phyloP scores from a whole-genome alignment of 2,888 invertebrate species.

The Lasius platythorax region DNA sequence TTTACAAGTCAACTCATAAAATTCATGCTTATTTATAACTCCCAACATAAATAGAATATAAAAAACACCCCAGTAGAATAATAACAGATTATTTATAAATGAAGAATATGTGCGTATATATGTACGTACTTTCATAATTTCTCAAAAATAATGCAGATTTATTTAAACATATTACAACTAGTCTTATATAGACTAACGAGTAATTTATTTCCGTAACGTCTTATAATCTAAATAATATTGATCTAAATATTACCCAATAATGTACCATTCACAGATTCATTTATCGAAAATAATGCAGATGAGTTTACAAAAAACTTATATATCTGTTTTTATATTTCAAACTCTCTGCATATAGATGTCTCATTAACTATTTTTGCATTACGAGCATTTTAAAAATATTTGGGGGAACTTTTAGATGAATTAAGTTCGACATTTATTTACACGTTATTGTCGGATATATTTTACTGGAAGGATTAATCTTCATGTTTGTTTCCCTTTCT shows the following conservation, averaged over 20 bases:
- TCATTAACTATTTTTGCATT: background rate
- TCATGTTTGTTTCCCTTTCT: background rate
- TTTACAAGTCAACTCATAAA: background rate
- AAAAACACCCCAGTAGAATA: background rate
- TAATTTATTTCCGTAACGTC: background rate
- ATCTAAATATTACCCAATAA: background rate
- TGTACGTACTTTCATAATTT: background rate
- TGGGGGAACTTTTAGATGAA: no score
- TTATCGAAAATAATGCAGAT: background rate
- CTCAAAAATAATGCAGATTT: background rate
- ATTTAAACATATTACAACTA: background rate
- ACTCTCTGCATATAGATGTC: background rate
- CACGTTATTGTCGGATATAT: background rate
- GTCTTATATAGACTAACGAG: background rate
- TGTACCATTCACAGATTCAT: background rate
- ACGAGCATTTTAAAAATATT: background rate
- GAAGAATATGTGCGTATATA: background rate
- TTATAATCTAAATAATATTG: background rate
- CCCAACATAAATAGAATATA: background rate
- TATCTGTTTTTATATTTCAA: background rate
- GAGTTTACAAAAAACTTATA: background rate
- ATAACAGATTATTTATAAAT: background rate
- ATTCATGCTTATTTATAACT: slow-evolving; percentile 13
- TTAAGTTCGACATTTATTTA: background rate
- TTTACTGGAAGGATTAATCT: background rate